Evolutionary conservation across 2,113 vertebrate species (phyloP).

Genomic region (Laticauda colubrina): DNA sequence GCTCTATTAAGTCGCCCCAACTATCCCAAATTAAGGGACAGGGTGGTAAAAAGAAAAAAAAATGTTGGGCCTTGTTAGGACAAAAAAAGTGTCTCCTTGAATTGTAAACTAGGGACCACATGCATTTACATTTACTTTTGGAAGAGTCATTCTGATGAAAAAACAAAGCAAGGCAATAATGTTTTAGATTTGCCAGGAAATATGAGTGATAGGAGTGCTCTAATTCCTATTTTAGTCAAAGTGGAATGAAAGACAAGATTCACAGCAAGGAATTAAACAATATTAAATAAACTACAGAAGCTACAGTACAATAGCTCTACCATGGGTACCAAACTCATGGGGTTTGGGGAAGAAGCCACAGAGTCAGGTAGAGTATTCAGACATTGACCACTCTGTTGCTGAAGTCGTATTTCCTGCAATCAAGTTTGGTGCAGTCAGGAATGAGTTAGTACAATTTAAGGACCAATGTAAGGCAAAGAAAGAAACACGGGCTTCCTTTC

Average conservation of each 20-base stretch:
- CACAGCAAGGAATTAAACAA: not conserved
- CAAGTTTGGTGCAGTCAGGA: not conserved
- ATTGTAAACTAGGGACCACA: conserved; percentile 13
- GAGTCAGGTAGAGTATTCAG: too few relatives aligned
- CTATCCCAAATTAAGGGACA: not conserved
- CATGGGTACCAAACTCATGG: too few relatives aligned
- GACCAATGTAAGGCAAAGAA: not conserved
- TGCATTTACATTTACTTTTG: conserved; percentile 20
- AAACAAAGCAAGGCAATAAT: not conserved
- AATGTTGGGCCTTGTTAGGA: conserved; percentile 40
- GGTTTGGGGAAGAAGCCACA: too few relatives aligned
- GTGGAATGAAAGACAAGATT: not conserved
- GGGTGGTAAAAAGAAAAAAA: not conserved
- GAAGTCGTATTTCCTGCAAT: too few relatives aligned
- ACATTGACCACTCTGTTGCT: too few relatives aligned
- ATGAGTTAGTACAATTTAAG: not conserved
- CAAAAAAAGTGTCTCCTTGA: conserved; percentile 28
- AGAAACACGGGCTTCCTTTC: not conserved
- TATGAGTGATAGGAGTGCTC: not conserved
- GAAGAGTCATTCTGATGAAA: not conserved
- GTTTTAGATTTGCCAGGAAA: not conserved
- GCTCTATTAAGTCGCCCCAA: not conserved
- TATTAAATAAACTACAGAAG: not conserved
- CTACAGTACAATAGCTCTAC: not conserved
- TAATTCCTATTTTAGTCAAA: not conserved